Percentiles rank a stretch among this genome's conserved stretches.
These are phyloP conservation scores for Telenomus remus DNA, from an alignment of 1,140 invertebrate genomes.

Conservation along the genomic window DNA sequence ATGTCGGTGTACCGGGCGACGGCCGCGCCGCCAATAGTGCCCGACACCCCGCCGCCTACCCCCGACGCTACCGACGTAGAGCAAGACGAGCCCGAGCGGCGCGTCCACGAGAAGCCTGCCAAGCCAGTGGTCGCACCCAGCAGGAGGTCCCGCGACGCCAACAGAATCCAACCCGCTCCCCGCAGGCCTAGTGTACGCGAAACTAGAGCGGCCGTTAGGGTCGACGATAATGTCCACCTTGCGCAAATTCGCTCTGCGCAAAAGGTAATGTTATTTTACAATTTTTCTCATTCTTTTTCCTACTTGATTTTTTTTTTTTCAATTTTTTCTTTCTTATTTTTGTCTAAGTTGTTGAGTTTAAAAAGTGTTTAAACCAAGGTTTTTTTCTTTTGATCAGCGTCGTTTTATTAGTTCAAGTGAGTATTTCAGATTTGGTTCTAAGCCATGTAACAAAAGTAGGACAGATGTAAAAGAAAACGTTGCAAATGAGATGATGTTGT, in stretches of 20 bases:
- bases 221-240: constrained; percentile 57
- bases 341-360: neutral
- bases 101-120: constrained; percentile 5
- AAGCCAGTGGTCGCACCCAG: constrained; percentile 1
- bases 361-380: too few species aligned
- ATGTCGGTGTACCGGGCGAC: constrained; percentile 84
- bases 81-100: constrained; percentile 9
- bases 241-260: constrained; percentile 64
- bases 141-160: constrained; percentile 17
- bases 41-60: constrained; percentile 50
- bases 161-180: constrained; percentile 13
- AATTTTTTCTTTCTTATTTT: too few species aligned
- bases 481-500: neutral
- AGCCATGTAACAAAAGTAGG: neutral
- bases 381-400: neutral
- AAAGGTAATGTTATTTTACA: too few species aligned
- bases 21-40: constrained; percentile 45
- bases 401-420: neutral
- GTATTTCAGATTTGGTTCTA: neutral
- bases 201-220: constrained; percentile 36
- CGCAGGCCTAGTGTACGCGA: constrained; percentile 50
- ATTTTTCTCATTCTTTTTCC: too few species aligned
- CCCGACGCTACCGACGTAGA: constrained; percentile 30
- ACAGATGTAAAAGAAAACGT: neutral
- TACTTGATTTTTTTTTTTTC: neutral